Evolutionary conservation across 2,797 vertebrate species (phyloP).

Genomic region (Eptatretus atami): DNA sequence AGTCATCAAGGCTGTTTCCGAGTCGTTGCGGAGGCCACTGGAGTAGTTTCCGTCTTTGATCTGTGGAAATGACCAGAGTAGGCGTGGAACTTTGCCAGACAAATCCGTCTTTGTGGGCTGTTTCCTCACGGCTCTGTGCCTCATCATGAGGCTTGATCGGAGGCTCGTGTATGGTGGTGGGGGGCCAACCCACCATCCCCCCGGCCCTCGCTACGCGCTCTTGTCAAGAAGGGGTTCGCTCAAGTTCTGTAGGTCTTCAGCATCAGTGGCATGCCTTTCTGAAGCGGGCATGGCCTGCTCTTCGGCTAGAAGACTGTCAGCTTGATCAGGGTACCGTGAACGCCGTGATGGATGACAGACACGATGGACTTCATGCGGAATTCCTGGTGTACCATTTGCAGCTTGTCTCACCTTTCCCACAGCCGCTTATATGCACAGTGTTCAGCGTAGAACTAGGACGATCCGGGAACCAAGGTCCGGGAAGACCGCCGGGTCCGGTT

Average conservation of each 20-base stretch:
- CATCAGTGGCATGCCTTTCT: no score
- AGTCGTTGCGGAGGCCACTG: slow-evolving; percentile 10
- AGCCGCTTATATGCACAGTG: background rate
- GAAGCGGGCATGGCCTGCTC: slow-evolving; percentile 13
- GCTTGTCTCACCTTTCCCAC: background rate
- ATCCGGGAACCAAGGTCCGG: background rate
- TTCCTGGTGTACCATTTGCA: background rate
- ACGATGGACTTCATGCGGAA: slow-evolving; percentile 57
- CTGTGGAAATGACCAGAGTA: no score
- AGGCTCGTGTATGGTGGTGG: no score
- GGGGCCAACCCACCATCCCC: no score
- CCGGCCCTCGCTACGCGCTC: no score
- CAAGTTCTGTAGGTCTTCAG: no score
- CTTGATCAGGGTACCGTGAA: slow-evolving; percentile 84
- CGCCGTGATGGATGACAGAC: slow-evolving; percentile 69
- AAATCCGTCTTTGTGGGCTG: no score
- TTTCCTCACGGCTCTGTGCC: no score
- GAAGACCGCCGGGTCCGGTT: background rate
- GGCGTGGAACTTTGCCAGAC: no score
- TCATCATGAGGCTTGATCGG: no score
- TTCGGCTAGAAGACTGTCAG: slow-evolving; percentile 87
- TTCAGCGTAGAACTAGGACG: slow-evolving; percentile 3
- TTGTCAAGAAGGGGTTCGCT: no score
- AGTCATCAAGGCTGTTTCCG: slow-evolving; percentile 64
- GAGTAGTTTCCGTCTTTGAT: no score